phyloP scores from a whole-genome alignment of 2,888 invertebrate species.

The Macaria liturata region DNA sequence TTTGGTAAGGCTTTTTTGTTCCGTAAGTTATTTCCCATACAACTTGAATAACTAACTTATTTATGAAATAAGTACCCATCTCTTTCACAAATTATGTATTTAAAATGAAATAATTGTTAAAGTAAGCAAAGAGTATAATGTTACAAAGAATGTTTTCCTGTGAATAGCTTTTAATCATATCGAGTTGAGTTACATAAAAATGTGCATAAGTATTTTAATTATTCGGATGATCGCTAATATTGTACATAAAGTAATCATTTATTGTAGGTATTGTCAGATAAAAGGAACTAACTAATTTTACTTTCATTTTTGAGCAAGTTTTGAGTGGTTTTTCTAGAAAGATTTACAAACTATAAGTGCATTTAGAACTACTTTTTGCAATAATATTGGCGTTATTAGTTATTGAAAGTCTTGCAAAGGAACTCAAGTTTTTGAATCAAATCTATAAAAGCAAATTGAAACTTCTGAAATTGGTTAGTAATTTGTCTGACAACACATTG shows the following conservation, averaged over 20 bases:
- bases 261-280: conserved; percentile 44
- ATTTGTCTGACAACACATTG: conserved; percentile 44
- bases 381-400: too few relatives aligned
- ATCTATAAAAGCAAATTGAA: too few relatives aligned
- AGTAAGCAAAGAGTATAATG: conserved; percentile 20
- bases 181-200: conserved; percentile 20
- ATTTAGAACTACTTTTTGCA: too few relatives aligned
- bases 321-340: conserved; percentile 2
- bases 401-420: too few relatives aligned
- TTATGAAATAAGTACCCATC: conserved; percentile 1
- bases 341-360: too few relatives aligned
- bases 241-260: conserved; percentile 59
- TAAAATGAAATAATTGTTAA: conserved; percentile 11
- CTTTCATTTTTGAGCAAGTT: conserved; percentile 6
- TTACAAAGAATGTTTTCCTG: conserved; percentile 16
- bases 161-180: conserved; percentile 25
- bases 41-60: conserved; percentile 9
- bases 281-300: conserved; percentile 1
- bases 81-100: conserved; percentile 9
- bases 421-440: too few relatives aligned
- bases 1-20: neutral
- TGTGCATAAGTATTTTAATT: conserved; percentile 43
- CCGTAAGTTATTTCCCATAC: neutral
- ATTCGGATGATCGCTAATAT: conserved; percentile 41
- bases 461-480: conserved; percentile 1